These are phyloP conservation scores for Alosa sapidissima DNA, from an alignment of 2,797 vertebrate species.

Conservation along the genomic window DNA sequence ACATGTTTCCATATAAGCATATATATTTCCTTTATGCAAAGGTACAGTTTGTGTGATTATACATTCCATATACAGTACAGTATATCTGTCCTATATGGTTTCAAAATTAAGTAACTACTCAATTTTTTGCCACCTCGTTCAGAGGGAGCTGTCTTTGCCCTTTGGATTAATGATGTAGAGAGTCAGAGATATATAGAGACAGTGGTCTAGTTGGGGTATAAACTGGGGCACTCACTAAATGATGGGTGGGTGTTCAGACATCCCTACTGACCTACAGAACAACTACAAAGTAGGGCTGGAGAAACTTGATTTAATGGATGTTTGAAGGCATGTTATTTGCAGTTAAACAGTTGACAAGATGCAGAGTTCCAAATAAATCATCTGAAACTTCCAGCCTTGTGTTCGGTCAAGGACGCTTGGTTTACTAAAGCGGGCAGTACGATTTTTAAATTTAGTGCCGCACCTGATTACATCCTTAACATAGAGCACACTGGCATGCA, in stretches of 20 bases:
- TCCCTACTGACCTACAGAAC: slow-evolving; percentile 18
- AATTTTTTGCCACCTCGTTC: neutral
- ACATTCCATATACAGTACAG: neutral
- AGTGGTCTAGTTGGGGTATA: neutral
- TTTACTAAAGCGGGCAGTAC: neutral
- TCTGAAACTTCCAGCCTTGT: neutral
- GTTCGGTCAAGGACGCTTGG: neutral
- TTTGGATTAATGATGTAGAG: neutral
- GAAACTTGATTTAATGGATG: neutral
- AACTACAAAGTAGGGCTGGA: neutral
- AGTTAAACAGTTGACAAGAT: neutral
- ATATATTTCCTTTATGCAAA: neutral
- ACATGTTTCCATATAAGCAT: no score
- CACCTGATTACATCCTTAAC: neutral
- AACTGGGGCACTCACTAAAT: neutral
- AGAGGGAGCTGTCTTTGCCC: neutral
- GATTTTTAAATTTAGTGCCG: neutral
- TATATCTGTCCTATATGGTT: neutral
- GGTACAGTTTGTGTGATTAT: neutral
- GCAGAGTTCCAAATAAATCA: neutral
- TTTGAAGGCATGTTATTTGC: neutral
- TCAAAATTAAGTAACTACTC: neutral
- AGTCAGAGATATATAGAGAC: neutral
- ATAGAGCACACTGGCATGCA: neutral
- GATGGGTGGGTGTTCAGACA: neutral